Evolutionary conservation across 2,797 vertebrate species (phyloP), one percentile per base, ranked within the genome.

Genomic region (Silurus aristotelis): DNA sequence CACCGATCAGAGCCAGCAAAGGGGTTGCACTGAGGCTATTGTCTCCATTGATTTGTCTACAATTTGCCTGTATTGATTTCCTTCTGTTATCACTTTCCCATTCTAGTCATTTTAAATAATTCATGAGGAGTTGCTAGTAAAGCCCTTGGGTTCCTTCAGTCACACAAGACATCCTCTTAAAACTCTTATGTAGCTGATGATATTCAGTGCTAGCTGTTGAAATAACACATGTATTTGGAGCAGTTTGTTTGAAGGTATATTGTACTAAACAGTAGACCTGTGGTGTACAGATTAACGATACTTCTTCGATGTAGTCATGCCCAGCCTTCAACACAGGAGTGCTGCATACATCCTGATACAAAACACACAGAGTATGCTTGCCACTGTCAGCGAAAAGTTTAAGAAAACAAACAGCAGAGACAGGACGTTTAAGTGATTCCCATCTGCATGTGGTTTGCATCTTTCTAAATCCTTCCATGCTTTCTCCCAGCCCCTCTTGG

Each of bases 321-420:
- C 27, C 48, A 67, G 48, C 7, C 6, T 83, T 63, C 55, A 63
- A 10, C 38, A 31, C 46, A 55, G 84, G 17, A 46, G 9, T 6
- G 7, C 52, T 72, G 56, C 78, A 85, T 73, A 58, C 17, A 70
- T 31, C 27, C 61, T 82, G 67, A 87, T 52, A 84, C 75, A 70
- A 82, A 85, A 48, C 61, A 72, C 48, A 63, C 58, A 56, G 55
- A 48, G 27, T 68, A 68, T 76, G 63, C 66, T 84, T 83, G 82
- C 87, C 83, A 80, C 81, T 80, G 82, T 80, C 68, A 75, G 82
- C 46, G 13, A 79, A 75, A 88, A 88, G 84, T 88, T 92, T 92
- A 93, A 91, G 91, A 89, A 95, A 94, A 94, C 93, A 94, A 92
- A 93, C 91, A 91, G 91, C 90, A 91, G 92, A 94, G 92, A 92